A percentile compares a stretch with the other conserved stretches of the same genome.
Conservation (phyloP, 2,888 invertebrate genomes). For the Empis stercorea region DNA sequence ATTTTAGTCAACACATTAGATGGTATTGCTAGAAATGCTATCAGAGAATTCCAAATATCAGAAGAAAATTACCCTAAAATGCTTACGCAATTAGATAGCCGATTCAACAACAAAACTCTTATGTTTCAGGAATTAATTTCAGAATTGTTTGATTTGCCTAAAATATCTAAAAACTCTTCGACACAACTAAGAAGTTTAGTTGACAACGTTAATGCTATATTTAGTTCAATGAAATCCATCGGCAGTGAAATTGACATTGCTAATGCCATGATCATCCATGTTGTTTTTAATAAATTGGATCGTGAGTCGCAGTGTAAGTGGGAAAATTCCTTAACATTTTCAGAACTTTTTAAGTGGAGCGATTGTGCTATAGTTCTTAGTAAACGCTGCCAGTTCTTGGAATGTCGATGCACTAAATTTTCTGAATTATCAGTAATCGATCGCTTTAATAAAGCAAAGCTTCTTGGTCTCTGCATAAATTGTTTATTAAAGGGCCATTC, state of each 20-base stretch:
- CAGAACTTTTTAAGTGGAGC: not conserved
- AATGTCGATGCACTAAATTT: not conserved
- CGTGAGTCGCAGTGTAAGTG: not conserved
- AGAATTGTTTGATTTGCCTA: too few species aligned
- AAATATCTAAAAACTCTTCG: too few species aligned
- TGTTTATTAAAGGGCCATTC: not conserved
- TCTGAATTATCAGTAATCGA: not conserved
- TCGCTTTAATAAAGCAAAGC: not conserved
- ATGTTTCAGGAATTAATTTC: not conserved
- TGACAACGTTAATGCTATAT: too few species aligned
- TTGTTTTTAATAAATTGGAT: not conserved
- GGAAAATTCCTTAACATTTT: not conserved
- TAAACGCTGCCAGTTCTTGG: not conserved
- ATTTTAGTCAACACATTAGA: not conserved
- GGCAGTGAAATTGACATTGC: not conserved
- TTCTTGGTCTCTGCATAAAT: not conserved
- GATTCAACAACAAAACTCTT: not conserved
- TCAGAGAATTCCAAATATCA: not conserved
- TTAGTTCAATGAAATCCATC: not conserved
- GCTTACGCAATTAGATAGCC: not conserved
- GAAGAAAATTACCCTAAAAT: not conserved
- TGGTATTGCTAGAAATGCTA: not conserved
- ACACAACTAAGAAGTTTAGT: too few species aligned
- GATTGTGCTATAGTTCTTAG: not conserved
- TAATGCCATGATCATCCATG: not conserved